These are phyloP conservation scores for Macroglossus sobrinus DNA, from an alignment of 2,113 vertebrate species.

Conservation along the genomic window DNA sequence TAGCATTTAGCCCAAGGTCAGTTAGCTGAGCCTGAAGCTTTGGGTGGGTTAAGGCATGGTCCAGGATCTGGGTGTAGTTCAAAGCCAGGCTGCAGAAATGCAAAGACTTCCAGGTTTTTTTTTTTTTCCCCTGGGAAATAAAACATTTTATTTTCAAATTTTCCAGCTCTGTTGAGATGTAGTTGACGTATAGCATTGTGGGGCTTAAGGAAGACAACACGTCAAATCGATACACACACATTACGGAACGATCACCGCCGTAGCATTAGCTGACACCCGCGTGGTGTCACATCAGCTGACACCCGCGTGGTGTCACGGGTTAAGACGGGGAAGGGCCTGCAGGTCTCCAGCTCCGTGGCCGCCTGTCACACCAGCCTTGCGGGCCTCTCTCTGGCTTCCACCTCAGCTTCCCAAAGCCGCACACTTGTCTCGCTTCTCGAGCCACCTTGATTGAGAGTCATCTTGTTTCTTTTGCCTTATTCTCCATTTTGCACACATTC, in stretches of 20 bases:
- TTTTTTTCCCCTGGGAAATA: background rate
- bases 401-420: background rate
- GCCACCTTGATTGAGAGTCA: background rate
- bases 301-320: background rate
- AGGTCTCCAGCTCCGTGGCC: background rate
- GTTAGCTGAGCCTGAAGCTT: background rate
- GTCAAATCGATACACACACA: background rate
- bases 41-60: too few relatives aligned
- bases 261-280: background rate
- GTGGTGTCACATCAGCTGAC: background rate
- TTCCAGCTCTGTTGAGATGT: background rate
- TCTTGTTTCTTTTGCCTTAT: background rate
- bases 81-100: background rate
- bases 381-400: background rate
- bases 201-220: background rate
- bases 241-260: fast-evolving
- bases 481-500: background rate
- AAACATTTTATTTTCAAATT: background rate
- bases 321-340: background rate
- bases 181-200: background rate
- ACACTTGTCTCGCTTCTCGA: background rate
- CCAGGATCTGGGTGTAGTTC: background rate
- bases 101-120: background rate
- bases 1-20: background rate
- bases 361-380: background rate